These are phyloP conservation scores for Chaenogobius annularis DNA, from an alignment of 2,113 vertebrate species.

Conservation along the genomic window DNA sequence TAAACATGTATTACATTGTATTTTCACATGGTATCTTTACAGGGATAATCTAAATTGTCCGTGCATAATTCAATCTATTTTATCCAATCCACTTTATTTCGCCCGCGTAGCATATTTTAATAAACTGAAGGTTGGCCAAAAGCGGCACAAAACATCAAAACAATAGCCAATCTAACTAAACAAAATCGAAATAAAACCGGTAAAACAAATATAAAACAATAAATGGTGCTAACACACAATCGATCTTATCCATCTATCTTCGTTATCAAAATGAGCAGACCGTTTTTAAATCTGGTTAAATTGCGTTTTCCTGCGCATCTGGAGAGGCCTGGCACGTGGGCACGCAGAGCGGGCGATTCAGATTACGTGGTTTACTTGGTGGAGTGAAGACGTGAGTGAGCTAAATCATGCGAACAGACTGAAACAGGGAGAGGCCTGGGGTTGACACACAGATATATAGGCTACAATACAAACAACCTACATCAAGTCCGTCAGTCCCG, in stretches of 20 bases:
- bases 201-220: no score
- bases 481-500: constrained; percentile 42
- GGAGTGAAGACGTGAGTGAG: constrained; percentile 35
- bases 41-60: background rate
- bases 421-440: background rate
- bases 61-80: no score
- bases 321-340: background rate
- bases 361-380: constrained; percentile 1
- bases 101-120: no score
- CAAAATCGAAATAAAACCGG: no score
- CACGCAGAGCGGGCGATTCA: constrained; percentile 16
- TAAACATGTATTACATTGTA: no score
- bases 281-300: background rate
- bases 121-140: no score
- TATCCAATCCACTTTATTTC: no score
- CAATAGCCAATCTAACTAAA: no score
- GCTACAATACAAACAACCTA: constrained; percentile 39
- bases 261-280: background rate
- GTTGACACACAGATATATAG: constrained; percentile 51
- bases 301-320: background rate
- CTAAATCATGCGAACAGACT: constrained; percentile 30
- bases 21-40: background rate
- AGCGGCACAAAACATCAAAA: no score
- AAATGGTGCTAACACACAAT: background rate
- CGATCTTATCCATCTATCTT: constrained; percentile 22